Conservation (phyloP, 2,888 invertebrate species). For the Schrankia costaestrigalis region DNA sequence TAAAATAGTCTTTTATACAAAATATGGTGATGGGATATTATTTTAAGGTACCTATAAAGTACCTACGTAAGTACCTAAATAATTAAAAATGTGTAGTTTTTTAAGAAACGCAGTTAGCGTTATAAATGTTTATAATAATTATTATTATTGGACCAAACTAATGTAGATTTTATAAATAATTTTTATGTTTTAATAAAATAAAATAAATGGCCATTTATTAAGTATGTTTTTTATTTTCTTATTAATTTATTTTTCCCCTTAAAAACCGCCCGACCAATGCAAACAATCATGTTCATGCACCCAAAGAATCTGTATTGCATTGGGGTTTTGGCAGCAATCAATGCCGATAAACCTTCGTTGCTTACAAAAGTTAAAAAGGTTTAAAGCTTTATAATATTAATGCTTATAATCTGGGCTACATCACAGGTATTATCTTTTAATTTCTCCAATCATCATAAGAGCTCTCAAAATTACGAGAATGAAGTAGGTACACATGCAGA, state of each 20-base stretch:
- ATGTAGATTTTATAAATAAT: conserved; percentile 62
- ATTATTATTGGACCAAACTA: conserved; percentile 70
- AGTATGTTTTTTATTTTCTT: conserved; percentile 33
- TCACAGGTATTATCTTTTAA: no score
- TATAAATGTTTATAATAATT: conserved; percentile 34
- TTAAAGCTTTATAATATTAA: no score
- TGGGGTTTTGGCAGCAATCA: no score
- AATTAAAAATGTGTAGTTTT: conserved; percentile 10
- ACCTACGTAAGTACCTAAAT: background rate
- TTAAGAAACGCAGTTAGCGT: conserved; percentile 65
- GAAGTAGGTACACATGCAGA: no score
- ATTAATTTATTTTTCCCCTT: background rate
- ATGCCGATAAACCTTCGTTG: no score
- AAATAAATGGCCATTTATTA: conserved; percentile 63
- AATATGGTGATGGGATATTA: conserved; percentile 57
- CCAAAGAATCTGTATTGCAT: no score
- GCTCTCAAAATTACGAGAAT: no score
- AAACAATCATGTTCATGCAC: no score
- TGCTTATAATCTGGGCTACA: no score
- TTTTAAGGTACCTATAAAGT: background rate
- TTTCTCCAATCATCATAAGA: no score
- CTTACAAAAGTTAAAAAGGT: no score
- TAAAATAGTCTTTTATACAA: conserved; percentile 39
- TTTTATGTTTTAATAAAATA: conserved; percentile 34
- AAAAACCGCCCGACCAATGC: no score